These are phyloP conservation scores for Mastacembelus armatus DNA, from an alignment of 2,797 vertebrate genomes.

Conservation along the genomic window DNA sequence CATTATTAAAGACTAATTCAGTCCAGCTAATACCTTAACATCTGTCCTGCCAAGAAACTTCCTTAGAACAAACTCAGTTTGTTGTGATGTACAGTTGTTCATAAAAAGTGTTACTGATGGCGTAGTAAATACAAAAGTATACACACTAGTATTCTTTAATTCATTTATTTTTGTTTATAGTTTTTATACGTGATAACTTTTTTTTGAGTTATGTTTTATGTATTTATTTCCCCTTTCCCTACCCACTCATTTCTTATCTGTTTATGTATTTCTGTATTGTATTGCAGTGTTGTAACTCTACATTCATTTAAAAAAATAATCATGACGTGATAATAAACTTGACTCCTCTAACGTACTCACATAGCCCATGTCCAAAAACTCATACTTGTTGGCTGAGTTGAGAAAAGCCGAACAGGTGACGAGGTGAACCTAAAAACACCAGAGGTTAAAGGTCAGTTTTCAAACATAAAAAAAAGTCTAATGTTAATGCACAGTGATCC, in stretches of 20 bases:
- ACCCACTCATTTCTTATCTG: too few relatives aligned
- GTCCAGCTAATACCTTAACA: slow-evolving; percentile 11
- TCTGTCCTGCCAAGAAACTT: slow-evolving; percentile 12
- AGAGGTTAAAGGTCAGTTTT: slow-evolving; percentile 23
- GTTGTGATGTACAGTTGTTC: not conserved
- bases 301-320: not conserved
- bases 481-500: too few relatives aligned
- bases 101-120: not conserved
- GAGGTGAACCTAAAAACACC: slow-evolving; percentile 86
- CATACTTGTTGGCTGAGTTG: slow-evolving; percentile 91
- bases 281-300: not conserved
- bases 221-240: not conserved
- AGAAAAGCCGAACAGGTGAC: slow-evolving; percentile 93
- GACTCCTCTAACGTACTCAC: slow-evolving; percentile 82
- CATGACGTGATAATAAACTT: not conserved
- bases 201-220: not conserved
- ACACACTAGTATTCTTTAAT: not conserved
- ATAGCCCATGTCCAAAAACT: slow-evolving; percentile 93
- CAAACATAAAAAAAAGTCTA: too few relatives aligned
- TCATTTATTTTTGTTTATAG: not conserved
- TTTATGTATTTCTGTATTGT: not conserved
- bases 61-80: not conserved
- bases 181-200: too few relatives aligned
- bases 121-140: not conserved
- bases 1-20: slow-evolving; percentile 27